Conservation (phyloP, 2,888 invertebrate genomes). For the Diarsia brunnea region DNA sequence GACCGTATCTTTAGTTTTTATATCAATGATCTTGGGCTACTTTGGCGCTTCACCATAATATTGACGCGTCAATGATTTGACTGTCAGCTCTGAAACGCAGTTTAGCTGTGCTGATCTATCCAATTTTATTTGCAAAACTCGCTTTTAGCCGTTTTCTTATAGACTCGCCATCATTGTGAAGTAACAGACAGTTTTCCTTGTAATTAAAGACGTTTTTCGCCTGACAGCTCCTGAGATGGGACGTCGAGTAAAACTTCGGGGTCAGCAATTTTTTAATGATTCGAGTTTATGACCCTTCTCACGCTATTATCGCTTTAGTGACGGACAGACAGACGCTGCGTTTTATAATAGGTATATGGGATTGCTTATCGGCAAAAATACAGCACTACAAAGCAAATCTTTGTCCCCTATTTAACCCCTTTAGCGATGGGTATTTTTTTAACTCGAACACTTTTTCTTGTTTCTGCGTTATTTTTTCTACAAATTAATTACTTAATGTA, state of each 20-base stretch:
- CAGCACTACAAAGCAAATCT: not conserved
- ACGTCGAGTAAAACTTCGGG: conserved; percentile 1
- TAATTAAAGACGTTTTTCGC: conserved; percentile 10
- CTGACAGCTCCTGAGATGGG: not conserved
- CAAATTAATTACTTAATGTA: too few relatives aligned
- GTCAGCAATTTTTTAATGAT: conserved; percentile 55
- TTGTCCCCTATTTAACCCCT: not conserved
- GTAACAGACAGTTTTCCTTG: conserved; percentile 19
- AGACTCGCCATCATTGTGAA: not conserved
- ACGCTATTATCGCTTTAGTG: conserved; percentile 14
- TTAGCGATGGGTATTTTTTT: not conserved
- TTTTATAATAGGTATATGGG: conserved; percentile 4
- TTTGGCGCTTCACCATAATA: too few relatives aligned
- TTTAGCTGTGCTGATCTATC: not conserved
- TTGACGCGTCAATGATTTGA: too few relatives aligned
- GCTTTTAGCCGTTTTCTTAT: not conserved
- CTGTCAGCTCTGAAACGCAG: not conserved
- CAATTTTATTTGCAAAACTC: not conserved
- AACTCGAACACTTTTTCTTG: too few relatives aligned
- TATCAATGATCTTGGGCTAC: too few relatives aligned
- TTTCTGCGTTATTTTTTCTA: too few relatives aligned
- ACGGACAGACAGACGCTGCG: conserved; percentile 11
- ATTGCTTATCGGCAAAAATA: not conserved
- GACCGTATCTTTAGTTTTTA: too few relatives aligned
- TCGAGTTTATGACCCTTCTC: conserved; percentile 46